These are phyloP conservation scores for Aphis gossypii DNA, from an alignment of 1,140 invertebrate species.

Conservation along the genomic window DNA sequence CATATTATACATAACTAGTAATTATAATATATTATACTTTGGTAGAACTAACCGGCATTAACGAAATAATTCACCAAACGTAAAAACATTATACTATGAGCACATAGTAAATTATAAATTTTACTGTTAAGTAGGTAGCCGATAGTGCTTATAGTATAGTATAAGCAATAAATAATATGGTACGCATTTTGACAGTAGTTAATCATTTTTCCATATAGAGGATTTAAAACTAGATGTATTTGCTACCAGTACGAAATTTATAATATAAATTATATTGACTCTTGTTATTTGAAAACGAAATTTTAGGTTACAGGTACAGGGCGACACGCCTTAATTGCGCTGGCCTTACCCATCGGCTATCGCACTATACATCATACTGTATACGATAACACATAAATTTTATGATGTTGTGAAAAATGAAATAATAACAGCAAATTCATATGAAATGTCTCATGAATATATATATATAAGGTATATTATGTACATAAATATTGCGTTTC, in stretches of 20 bases:
- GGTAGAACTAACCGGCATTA: background rate
- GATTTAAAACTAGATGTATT: background rate
- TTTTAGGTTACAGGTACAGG: slow-evolving; percentile 15
- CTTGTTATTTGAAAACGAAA: slow-evolving; percentile 2
- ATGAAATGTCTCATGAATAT: background rate
- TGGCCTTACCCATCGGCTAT: background rate
- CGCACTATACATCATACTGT: background rate
- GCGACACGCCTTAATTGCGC: background rate
- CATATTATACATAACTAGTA: background rate
- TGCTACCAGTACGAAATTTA: background rate
- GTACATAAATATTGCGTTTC: background rate
- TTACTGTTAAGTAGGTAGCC: background rate
- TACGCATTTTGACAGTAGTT: background rate
- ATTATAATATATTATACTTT: background rate
- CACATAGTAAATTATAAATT: background rate
- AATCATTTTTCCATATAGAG: background rate
- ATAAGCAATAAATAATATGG: background rate
- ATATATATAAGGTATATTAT: background rate
- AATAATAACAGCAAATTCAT: background rate
- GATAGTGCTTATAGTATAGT: background rate
- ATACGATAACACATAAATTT: background rate
- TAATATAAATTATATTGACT: background rate
- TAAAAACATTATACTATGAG: background rate
- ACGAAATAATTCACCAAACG: slow-evolving; percentile 6
- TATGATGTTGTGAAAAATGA: background rate